phyloP scores from a whole-genome alignment of 2,113 vertebrate species.

The Eclectus roratus region DNA sequence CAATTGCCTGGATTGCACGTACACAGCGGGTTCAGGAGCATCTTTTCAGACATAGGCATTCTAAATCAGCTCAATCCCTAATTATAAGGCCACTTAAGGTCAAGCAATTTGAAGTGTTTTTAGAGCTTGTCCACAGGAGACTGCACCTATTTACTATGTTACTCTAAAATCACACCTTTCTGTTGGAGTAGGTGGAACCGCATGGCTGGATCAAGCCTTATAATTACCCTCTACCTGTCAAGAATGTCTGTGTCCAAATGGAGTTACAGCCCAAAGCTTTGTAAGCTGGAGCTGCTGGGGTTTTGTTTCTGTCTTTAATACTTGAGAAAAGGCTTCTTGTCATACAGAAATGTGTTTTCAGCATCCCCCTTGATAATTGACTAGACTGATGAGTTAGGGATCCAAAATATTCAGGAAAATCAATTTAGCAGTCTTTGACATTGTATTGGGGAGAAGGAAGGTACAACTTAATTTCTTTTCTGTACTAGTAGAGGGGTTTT shows the following conservation, averaged over 20 bases:
- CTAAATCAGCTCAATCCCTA: background rate
- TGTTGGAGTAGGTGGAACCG: background rate
- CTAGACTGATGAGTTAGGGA: background rate
- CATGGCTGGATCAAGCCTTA: background rate
- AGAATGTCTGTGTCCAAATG: background rate
- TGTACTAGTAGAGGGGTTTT: background rate
- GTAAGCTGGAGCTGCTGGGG: background rate
- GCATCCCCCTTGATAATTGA: background rate
- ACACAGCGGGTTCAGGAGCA: background rate
- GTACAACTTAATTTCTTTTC: background rate
- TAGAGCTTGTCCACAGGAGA: background rate
- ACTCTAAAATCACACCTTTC: background rate
- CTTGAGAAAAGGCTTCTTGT: background rate
- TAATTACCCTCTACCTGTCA: background rate
- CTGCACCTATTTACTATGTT: background rate
- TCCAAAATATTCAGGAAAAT: background rate
- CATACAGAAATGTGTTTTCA: rapidly evolving
- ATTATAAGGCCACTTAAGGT: background rate
- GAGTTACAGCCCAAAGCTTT: background rate
- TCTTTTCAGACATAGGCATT: background rate
- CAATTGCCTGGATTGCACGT: rapidly evolving
- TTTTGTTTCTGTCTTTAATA: background rate
- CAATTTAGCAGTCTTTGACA: background rate
- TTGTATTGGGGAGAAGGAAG: background rate
- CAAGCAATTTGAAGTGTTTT: background rate